Conservation (phyloP, 2,797 vertebrate genomes). For the Megaceryle alcyon region DNA sequence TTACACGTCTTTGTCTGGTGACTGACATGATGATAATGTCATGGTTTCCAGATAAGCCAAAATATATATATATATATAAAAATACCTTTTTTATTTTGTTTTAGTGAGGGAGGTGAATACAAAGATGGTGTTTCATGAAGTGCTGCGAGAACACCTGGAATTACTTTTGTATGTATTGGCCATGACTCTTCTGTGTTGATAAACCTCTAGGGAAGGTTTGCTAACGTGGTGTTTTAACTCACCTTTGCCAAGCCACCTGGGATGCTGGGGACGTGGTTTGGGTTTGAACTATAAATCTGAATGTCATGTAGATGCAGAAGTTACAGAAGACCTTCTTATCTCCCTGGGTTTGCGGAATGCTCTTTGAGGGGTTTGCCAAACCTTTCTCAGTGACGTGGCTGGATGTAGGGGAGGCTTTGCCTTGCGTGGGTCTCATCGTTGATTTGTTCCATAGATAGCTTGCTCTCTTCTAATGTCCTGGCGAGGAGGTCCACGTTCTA, state of each 20-base stretch:
- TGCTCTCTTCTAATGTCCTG: too few relatives aligned
- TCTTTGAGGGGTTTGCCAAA: not conserved
- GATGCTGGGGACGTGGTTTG: not conserved
- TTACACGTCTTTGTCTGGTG: not conserved
- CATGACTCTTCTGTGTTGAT: not conserved
- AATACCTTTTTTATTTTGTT: not conserved
- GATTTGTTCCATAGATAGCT: not conserved
- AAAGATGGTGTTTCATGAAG: not conserved
- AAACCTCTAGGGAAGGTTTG: not conserved
- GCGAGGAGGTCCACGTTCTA: too few relatives aligned
- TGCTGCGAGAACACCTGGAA: not conserved
- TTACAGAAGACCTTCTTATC: not conserved
- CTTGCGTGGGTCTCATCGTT: not conserved
- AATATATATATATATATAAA: too few relatives aligned
- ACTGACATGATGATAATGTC: not conserved
- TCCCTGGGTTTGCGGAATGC: not conserved
- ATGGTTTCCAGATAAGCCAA: not conserved
- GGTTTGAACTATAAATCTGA: not conserved
- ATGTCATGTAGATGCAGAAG: not conserved
- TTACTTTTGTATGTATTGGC: not conserved
- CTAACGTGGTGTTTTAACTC: accelerated
- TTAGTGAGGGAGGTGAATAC: not conserved
- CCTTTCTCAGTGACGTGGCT: not conserved
- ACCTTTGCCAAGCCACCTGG: too few relatives aligned
- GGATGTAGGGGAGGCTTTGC: not conserved